phyloP scores from a whole-genome alignment of 2,888 invertebrate genomes.

The Vanessa cardui region DNA sequence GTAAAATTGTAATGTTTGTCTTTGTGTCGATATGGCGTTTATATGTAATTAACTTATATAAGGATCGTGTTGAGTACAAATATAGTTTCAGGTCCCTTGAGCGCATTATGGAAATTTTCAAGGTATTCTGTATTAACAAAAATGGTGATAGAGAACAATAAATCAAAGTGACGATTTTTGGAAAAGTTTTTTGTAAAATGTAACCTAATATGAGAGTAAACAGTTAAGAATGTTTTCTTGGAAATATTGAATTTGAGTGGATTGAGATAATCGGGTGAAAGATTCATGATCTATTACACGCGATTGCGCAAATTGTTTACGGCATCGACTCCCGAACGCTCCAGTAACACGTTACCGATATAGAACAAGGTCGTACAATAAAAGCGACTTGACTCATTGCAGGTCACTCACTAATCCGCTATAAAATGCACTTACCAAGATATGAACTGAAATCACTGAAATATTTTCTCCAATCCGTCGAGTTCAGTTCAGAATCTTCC shows the following conservation, averaged over 20 bases:
- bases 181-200: too few species aligned
- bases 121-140: too few species aligned
- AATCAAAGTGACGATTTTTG: too few species aligned
- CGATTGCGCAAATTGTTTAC: constrained; percentile 76
- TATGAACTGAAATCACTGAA: constrained; percentile 80
- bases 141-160: too few species aligned
- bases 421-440: constrained; percentile 69
- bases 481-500: constrained; percentile 64
- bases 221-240: not conserved
- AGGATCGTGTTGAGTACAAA: too few species aligned
- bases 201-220: too few species aligned
- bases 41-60: too few species aligned
- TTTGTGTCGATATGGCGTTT: too few species aligned
- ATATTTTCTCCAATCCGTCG: constrained; percentile 76
- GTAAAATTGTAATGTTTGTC: too few species aligned
- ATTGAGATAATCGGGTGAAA: constrained; percentile 29
- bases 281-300: constrained; percentile 47
- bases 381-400: constrained; percentile 69
- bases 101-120: too few species aligned
- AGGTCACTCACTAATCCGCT: constrained; percentile 45
- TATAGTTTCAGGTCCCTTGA: too few species aligned
- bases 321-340: constrained; percentile 63
- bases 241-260: not conserved
- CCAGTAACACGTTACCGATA: constrained; percentile 75
- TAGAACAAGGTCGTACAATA: constrained; percentile 77